These are phyloP conservation scores for Trichomalopsis sarcophagae DNA, from an alignment of 1,140 invertebrate genomes.

Conservation along the genomic window DNA sequence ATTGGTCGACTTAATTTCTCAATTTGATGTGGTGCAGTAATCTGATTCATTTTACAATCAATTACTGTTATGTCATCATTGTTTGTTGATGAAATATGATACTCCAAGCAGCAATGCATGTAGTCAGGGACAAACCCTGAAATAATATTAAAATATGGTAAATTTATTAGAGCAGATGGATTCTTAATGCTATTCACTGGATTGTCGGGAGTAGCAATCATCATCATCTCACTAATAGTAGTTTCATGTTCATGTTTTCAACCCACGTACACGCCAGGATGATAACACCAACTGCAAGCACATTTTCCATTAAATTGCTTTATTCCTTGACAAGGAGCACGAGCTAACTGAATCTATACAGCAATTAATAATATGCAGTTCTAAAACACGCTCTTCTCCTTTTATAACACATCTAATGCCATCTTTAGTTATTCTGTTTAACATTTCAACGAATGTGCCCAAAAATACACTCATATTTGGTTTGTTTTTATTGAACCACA, in stretches of 20 bases:
- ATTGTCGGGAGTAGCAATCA: too few relatives aligned
- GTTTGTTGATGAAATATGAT: too few relatives aligned
- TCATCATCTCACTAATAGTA: too few relatives aligned
- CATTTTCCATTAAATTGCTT: conserved; percentile 23
- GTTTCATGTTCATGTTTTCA: too few relatives aligned
- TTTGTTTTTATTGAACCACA: neutral
- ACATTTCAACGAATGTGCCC: too few relatives aligned
- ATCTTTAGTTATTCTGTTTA: neutral
- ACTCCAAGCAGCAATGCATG: too few relatives aligned
- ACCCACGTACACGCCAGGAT: neutral
- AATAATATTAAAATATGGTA: too few relatives aligned
- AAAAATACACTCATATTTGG: too few relatives aligned
- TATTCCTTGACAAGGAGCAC: neutral
- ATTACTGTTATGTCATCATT: too few relatives aligned
- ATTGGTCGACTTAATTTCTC: neutral
- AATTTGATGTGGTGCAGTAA: neutral
- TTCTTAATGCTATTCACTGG: too few relatives aligned
- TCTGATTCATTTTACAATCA: neutral
- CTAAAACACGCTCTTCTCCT: neutral
- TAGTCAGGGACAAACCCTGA: too few relatives aligned
- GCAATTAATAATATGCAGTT: neutral
- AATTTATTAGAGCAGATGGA: too few relatives aligned
- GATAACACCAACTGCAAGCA: conserved; percentile 22
- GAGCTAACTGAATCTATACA: conserved; percentile 17
- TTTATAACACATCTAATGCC: neutral